These are phyloP conservation scores for Pipistrellus kuhlii DNA, from an alignment of 2,797 vertebrate genomes.

Conservation along the genomic window DNA sequence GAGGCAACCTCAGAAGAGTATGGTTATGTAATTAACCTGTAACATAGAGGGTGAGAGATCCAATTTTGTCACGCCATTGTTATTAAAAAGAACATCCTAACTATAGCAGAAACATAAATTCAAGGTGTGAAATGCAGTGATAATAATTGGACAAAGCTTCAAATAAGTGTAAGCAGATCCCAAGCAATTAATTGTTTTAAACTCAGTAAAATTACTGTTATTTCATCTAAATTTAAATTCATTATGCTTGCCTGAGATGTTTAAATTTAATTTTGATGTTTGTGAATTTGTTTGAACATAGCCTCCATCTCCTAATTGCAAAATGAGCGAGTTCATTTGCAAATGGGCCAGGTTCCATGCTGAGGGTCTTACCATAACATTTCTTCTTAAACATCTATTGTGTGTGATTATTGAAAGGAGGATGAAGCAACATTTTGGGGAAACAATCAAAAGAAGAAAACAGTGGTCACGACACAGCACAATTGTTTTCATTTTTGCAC, in stretches of 20 bases:
- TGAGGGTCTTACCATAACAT: conserved; percentile 17
- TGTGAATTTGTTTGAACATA: conserved; percentile 54
- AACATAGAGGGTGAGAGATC: neutral
- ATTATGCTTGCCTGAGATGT: conserved; percentile 4
- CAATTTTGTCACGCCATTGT: neutral
- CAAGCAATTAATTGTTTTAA: conserved; percentile 47
- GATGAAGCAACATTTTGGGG: conserved; percentile 54
- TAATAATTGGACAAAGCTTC: neutral
- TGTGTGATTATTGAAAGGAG: conserved; percentile 61
- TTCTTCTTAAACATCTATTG: conserved; percentile 33
- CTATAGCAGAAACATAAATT: neutral
- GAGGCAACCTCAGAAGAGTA: neutral
- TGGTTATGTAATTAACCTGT: neutral
- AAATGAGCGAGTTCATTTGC: conserved; percentile 7
- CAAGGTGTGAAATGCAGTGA: neutral
- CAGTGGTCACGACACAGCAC: neutral
- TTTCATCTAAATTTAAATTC: conserved; percentile 62
- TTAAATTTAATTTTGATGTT: conserved; percentile 51
- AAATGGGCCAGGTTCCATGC: neutral
- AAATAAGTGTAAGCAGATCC: neutral
- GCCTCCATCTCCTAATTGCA: conserved; percentile 17
- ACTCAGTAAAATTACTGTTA: conserved; percentile 45
- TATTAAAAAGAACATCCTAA: conserved; percentile 14
- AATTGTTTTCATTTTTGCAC: conserved; percentile 60
- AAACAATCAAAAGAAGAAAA: conserved; percentile 57